Conservation (phyloP, 1,140 invertebrate genomes). For the Drosophila micromelanica region DNA sequence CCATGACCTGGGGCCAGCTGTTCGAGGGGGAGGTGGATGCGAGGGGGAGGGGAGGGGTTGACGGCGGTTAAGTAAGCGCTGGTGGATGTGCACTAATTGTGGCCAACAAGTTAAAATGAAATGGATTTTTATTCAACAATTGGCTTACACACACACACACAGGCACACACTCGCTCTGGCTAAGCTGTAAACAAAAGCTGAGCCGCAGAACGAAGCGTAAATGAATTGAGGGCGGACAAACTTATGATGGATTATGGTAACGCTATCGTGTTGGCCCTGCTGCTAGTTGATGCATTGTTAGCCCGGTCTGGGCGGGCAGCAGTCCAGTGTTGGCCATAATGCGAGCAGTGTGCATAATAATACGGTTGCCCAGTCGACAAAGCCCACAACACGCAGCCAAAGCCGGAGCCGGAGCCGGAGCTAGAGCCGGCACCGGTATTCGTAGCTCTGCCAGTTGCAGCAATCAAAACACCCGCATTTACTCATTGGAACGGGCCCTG, state of each 20-base stretch:
- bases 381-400: conserved; percentile 14
- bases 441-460: neutral
- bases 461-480: conserved; percentile 52
- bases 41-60: conserved; percentile 4
- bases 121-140: conserved; percentile 83
- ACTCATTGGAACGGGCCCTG: conserved; percentile 26
- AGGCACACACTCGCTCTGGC: neutral
- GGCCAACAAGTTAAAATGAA: conserved; percentile 83
- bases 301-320: neutral
- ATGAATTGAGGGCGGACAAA: conserved; percentile 45
- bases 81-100: conserved; percentile 79
- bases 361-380: conserved; percentile 59
- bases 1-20: conserved; percentile 9
- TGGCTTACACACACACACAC: conserved; percentile 49
- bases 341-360: conserved; percentile 62
- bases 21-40: too few relatives aligned
- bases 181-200: conserved; percentile 8
- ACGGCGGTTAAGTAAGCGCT: conserved; percentile 48
- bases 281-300: conserved; percentile 34
- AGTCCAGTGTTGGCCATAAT: conserved; percentile 60
- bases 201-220: too few relatives aligned
- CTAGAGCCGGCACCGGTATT: neutral
- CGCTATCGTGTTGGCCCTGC: conserved; percentile 34
- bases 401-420: conserved; percentile 12
- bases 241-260: conserved; percentile 77